Percentiles rank a stretch among this genome's conserved stretches.
These are phyloP conservation scores for Phalacrocorax carbo DNA, from an alignment of 2,113 vertebrate species.

Conservation along the genomic window DNA sequence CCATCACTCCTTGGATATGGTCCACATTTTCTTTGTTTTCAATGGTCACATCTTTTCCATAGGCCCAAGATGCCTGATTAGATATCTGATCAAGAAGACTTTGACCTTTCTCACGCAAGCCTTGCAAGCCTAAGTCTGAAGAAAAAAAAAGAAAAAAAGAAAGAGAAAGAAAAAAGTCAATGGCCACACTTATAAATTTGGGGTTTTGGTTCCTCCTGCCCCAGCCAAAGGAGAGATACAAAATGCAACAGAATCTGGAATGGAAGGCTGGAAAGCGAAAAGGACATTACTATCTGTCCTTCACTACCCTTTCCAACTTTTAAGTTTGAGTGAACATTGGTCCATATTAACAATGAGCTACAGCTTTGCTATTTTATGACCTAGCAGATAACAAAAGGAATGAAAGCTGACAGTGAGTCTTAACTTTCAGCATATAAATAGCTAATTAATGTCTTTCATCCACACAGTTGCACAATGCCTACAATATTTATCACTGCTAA, in stretches of 20 bases:
- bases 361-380: background rate
- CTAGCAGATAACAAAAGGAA: background rate
- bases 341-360: background rate
- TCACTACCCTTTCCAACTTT: background rate
- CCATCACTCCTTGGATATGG: conserved; percentile 95
- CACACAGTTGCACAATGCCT: background rate
- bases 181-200: background rate
- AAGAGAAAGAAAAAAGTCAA: background rate
- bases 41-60: conserved; percentile 85
- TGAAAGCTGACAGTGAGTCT: background rate
- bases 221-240: background rate
- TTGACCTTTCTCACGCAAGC: conserved; percentile 92
- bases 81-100: conserved; percentile 93
- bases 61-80: conserved; percentile 88
- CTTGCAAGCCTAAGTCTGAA: conserved; percentile 80
- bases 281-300: background rate
- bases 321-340: background rate
- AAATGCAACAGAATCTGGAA: background rate
- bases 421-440: background rate
- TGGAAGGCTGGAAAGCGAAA: background rate
- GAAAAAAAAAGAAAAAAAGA: background rate
- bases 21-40: conserved; percentile 94
- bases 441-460: background rate
- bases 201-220: background rate
- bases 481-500: background rate